Evolutionary conservation across 2,888 invertebrate genomes (phyloP), one percentile per base, ranked within the genome.

Genomic region (Molanna angustata): DNA sequence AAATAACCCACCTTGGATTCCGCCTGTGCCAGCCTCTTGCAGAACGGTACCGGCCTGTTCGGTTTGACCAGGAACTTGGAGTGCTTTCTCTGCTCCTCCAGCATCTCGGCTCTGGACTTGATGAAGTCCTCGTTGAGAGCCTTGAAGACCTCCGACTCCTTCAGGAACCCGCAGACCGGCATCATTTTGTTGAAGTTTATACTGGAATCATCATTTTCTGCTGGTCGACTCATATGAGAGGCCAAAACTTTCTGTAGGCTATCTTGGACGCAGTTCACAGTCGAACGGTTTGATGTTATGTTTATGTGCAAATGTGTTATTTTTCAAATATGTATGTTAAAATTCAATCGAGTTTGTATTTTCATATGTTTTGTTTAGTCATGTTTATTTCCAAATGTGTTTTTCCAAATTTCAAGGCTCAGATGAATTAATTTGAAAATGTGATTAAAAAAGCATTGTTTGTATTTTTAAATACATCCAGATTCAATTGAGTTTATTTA

Each of bases 21-120:
- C 3, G 22, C 14, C 9, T 35, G 37, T 2, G 31, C 48, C n/a
- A 51, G 13, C 17, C 52, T 49, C 40, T 54, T 56, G 49, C 57
- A 66, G 21, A 62, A 67, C 0, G 87, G 87, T 58, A 82, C 78
- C 0, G 88, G 84, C 16, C 86, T 72, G 61, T 82, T 78, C 0
- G 90, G 90, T 62, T 85, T 86, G 67, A 86, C 84, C 56, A 90
- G 66, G 64, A 90, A 90, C 21, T 86, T 88, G 2, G 90, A 87
- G 76, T 83, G 85, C 61, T 82, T 81, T 61, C 79, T 80, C 60
- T 79, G 77, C 32, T 82, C 78, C 32, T 82, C 78, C 58, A 75
- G 72, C 49, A 76, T 78, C 58, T 79, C 77, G 14, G 70, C 72
- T 60, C 70, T 74, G 2, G 74, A 69, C 62, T 73, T 76, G 53